phyloP scores from a whole-genome alignment of 2,797 vertebrate species.

The Tympanoctomys barrerae region DNA sequence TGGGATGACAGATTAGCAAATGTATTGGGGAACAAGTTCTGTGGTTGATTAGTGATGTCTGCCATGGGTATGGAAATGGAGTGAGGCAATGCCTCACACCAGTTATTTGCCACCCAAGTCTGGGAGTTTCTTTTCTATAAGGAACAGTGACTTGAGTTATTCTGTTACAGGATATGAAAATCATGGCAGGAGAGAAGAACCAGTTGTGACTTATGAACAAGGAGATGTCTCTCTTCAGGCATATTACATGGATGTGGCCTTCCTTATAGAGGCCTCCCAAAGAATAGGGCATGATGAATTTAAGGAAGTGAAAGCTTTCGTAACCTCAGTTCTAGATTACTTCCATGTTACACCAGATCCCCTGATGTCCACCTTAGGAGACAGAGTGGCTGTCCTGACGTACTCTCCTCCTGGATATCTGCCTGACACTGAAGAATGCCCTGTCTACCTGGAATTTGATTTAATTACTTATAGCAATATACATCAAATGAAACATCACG shows the following conservation, averaged over 20 bases:
- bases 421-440: conserved; percentile 63
- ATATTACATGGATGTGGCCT: conserved; percentile 84
- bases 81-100: not conserved
- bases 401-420: conserved; percentile 76
- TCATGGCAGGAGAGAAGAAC: conserved; percentile 80
- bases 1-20: not conserved
- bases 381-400: conserved; percentile 86
- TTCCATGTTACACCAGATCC: conserved; percentile 80
- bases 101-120: not conserved
- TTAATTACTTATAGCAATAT: conserved; percentile 79
- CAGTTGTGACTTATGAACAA: conserved; percentile 43
- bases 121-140: conserved; percentile 31
- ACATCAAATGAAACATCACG: conserved; percentile 81
- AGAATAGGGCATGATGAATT: conserved; percentile 80
- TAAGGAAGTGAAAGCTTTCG: conserved; percentile 81
- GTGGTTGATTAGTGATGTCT: not conserved
- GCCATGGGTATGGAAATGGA: not conserved
- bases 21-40: not conserved
- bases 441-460: conserved; percentile 84
- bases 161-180: conserved; percentile 77
- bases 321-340: conserved; percentile 81
- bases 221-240: not conserved
- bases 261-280: conserved; percentile 86
- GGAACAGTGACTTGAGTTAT: conserved; percentile 65
- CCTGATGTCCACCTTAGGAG: conserved; percentile 70